Conservation (phyloP, 2,797 vertebrate genomes). For the Ctenochaetus hawaiiensis region DNA sequence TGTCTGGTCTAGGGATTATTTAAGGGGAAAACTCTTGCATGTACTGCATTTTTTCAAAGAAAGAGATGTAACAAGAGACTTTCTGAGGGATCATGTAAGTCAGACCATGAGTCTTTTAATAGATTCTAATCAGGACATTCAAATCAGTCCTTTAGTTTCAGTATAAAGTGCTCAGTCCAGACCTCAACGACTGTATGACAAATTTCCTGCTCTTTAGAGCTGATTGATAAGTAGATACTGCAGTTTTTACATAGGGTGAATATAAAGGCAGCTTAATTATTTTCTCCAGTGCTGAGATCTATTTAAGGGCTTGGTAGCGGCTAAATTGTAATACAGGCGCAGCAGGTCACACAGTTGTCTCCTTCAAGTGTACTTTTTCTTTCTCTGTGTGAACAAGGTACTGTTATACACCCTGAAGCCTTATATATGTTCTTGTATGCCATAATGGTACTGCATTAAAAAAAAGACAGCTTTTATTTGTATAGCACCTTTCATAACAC, state of each 20-base stretch:
- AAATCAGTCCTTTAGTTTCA: too few species aligned
- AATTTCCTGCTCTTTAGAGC: too few species aligned
- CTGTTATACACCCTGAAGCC: background rate
- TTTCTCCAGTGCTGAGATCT: constrained; percentile 2
- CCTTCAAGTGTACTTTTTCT: background rate
- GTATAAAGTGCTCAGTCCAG: too few species aligned
- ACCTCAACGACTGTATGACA: too few species aligned
- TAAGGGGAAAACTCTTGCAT: background rate
- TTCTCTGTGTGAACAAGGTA: background rate
- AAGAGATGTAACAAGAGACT: background rate
- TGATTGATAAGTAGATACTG: too few species aligned
- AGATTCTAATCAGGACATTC: too few species aligned
- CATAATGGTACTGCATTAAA: background rate
- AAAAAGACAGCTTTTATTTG: too few species aligned
- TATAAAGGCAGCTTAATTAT: constrained; percentile 10
- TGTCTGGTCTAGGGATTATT: background rate
- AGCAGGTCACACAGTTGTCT: background rate
- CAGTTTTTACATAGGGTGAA: too few species aligned
- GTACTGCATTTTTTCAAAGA: background rate
- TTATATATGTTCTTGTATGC: background rate
- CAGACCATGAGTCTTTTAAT: background rate
- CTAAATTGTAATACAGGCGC: background rate
- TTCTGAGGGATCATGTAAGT: too few species aligned
- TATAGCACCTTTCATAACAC: too few species aligned
- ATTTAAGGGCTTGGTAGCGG: constrained; percentile 10